Evolutionary conservation across 2,797 vertebrate species (phyloP).

Genomic region (Spondyliosoma cantharus): DNA sequence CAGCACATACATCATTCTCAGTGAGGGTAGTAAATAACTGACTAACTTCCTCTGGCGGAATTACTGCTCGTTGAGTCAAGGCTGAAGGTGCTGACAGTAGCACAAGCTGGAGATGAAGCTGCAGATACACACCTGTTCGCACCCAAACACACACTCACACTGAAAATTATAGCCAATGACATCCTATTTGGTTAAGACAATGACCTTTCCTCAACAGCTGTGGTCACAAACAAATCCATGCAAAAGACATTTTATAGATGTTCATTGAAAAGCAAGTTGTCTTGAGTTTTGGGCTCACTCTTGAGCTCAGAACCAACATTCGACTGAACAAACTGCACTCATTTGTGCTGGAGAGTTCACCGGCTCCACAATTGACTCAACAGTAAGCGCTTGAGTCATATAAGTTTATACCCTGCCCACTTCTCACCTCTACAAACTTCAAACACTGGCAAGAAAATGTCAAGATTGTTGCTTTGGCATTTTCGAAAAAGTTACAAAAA

Average conservation of each 20-base stretch:
- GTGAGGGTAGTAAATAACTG: slow-evolving; percentile 51
- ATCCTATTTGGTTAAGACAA: slow-evolving; percentile 10
- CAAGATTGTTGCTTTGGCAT: background rate
- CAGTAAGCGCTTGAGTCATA: background rate
- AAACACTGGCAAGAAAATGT: background rate
- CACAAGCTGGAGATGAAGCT: slow-evolving; percentile 9
- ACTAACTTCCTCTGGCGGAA: slow-evolving; percentile 27
- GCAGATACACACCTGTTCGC: background rate
- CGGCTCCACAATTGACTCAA: background rate
- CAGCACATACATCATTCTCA: slow-evolving; percentile 46
- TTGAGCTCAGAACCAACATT: background rate
- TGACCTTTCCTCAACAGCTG: background rate
- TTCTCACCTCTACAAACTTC: background rate
- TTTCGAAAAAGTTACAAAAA: too few species aligned
- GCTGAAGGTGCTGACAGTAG: slow-evolving; percentile 36
- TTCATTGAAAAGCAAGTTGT: background rate
- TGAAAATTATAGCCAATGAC: background rate
- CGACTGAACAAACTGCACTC: background rate
- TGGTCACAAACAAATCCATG: background rate
- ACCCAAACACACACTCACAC: background rate
- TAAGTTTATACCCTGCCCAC: background rate
- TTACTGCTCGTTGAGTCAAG: slow-evolving; percentile 32
- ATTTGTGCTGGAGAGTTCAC: slow-evolving; percentile 1
- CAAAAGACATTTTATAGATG: background rate
- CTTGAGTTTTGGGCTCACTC: background rate